phyloP scores from a whole-genome alignment of 2,797 vertebrate genomes.

The Clarias pachynema region DNA sequence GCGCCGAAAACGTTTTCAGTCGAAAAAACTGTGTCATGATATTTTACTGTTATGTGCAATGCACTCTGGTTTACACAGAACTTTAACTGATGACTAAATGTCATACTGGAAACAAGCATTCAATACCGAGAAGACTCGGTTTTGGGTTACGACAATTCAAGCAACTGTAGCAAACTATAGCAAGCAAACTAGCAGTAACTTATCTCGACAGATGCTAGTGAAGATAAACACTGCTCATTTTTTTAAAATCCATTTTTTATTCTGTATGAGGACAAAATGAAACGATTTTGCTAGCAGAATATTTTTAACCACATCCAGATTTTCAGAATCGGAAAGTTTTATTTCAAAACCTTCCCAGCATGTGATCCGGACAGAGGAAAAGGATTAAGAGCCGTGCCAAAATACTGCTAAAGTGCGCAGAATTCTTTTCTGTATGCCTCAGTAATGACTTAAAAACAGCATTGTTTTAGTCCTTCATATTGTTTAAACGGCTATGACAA shows the following conservation, averaged over 20 bases:
- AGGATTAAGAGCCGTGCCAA: background rate
- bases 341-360: slow-evolving; percentile 3
- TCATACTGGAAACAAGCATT: background rate
- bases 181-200: background rate
- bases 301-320: background rate
- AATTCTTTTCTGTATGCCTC: background rate
- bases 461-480: background rate
- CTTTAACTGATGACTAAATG: background rate
- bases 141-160: slow-evolving; percentile 1
- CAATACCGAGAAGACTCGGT: background rate
- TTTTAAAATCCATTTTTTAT: background rate
- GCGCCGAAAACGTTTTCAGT: background rate
- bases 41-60: background rate
- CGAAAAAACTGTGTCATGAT: background rate
- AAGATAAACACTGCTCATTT: background rate
- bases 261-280: background rate
- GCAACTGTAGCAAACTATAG: background rate
- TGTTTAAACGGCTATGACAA: no score
- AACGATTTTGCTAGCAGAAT: background rate
- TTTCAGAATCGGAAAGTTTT: background rate
- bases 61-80: background rate
- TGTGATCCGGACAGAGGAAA: background rate
- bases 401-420: background rate
- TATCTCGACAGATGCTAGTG: background rate
- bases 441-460: background rate